Evolutionary conservation across 2,888 invertebrate genomes (phyloP).

Genomic region (Cacoxenus indagator): DNA sequence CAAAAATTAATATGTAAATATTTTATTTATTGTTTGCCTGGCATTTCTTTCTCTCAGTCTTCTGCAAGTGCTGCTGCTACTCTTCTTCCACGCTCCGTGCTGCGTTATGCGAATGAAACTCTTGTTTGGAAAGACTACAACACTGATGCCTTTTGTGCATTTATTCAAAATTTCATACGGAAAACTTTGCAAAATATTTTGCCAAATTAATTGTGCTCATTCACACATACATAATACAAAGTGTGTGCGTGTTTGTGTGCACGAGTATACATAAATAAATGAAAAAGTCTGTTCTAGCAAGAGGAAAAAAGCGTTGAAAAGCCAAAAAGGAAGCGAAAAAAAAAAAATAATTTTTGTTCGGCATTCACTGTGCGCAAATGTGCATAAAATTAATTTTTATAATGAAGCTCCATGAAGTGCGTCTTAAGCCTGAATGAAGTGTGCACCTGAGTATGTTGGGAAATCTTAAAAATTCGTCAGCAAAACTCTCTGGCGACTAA

Average conservation of each 20-base stretch:
- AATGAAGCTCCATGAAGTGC: constrained; percentile 20
- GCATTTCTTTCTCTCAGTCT: constrained; percentile 6
- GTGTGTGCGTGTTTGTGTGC: background rate
- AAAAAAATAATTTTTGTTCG: background rate
- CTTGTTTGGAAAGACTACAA: background rate
- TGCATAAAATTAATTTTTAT: constrained; percentile 45
- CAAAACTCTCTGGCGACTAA: background rate
- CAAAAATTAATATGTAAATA: constrained; percentile 19
- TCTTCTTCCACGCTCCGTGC: background rate
- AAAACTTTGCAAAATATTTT: background rate
- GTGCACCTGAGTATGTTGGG: background rate
- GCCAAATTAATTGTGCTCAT: background rate
- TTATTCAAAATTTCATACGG: constrained; percentile 5
- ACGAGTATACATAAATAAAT: background rate
- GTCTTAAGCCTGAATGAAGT: background rate
- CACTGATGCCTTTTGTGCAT: constrained; percentile 10
- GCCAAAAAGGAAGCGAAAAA: background rate
- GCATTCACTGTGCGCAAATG: constrained; percentile 26
- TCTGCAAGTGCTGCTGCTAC: background rate
- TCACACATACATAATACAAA: no score
- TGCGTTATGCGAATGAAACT: no score
- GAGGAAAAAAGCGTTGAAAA: background rate
- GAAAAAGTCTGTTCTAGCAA: background rate
- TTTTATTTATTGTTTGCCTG: constrained; percentile 8
- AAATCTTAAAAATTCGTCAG: constrained; percentile 12